Base-by-base conservation (phyloP, 2,888 invertebrate species). In the Chromoteleia sp. region DNA sequence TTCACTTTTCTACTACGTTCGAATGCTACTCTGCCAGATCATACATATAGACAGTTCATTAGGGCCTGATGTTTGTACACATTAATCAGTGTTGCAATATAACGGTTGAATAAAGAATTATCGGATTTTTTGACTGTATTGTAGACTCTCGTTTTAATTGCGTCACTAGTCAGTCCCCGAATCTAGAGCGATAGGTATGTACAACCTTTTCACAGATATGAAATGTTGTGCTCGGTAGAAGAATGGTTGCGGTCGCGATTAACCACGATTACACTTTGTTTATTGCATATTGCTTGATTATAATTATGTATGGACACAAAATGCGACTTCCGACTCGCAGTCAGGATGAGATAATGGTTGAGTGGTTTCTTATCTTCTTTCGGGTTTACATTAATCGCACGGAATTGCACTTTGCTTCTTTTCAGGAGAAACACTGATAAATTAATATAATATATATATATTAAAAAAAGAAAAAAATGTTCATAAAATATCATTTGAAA, bases 111-210 rank as follows among this genome's bases (percentile, higher is more conserved):
- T 81, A 81, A 81, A 81, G 54, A 43, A 76, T 76, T 73, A 68
- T 67, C 65, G 30, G 41, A 73, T 67, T 73, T 71, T 68, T 73
- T 54, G 36, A 81, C 8, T 67, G 54, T 71, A 81, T 71, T 71
- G 43, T 61, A 76, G 73, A 81, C 15, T 14, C 65, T 71, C 77
- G 56, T 77, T 59, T 81, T 81, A 76, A 68, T 70, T 54, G 71
- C 76, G 39, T 73, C 71, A 73, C 54, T 58, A 25, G 50, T 73
- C 77, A 52, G 58, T 74, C 61, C 73, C 45, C 81, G 67, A 82
- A 54, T 52, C 45, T 77, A 68, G 39, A 83, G 14, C 36, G 61
- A 82, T 85, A 82, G 85, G 85, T 85, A 85, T 82, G 85, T 85
- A 85, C 84, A 43, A 79, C 6, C 56, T 74, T 70, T 67, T 68